Percentiles rank a stretch among this genome's conserved stretches.
These are phyloP conservation scores for Homarus americanus DNA, from an alignment of 1,140 invertebrate species.

Conservation along the genomic window DNA sequence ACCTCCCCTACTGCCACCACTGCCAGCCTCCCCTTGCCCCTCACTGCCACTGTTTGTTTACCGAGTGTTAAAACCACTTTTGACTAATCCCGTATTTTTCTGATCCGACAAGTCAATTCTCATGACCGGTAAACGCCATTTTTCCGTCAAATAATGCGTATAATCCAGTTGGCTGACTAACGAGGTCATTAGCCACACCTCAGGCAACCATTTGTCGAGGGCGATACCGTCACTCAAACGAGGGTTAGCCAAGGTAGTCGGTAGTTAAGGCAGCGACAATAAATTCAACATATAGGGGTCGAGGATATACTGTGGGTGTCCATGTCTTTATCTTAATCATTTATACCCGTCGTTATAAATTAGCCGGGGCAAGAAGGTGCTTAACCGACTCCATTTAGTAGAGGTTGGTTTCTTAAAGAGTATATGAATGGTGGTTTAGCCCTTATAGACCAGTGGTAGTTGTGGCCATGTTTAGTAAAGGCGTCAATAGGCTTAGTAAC, in stretches of 20 bases:
- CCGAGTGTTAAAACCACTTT: not conserved
- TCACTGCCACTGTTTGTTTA: not conserved
- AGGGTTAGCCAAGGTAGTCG: slow-evolving; percentile 27
- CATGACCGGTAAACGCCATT: not conserved
- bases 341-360: slow-evolving; percentile 70
- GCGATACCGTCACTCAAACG: slow-evolving; percentile 34
- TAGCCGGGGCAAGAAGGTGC: slow-evolving; percentile 48
- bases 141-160: not conserved
- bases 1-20: too few relatives aligned
- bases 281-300: not conserved
- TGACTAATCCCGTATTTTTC: not conserved
- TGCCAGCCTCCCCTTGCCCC: too few relatives aligned
- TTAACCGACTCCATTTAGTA: not conserved
- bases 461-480: not conserved
- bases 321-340: slow-evolving; percentile 66
- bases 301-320: slow-evolving; percentile 46
- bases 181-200: slow-evolving; percentile 32
- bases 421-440: not conserved
- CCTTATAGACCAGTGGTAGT: not conserved
- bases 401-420: slow-evolving; percentile 1
- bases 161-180: slow-evolving; percentile 39
- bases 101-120: not conserved
- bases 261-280: slow-evolving; percentile 5
- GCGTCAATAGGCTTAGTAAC: too few relatives aligned
- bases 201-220: slow-evolving; percentile 29